Percentiles rank a stretch among this genome's conserved stretches.
phyloP scores from a whole-genome alignment of 2,113 vertebrate genomes.

The Halcyon senegalensis region DNA sequence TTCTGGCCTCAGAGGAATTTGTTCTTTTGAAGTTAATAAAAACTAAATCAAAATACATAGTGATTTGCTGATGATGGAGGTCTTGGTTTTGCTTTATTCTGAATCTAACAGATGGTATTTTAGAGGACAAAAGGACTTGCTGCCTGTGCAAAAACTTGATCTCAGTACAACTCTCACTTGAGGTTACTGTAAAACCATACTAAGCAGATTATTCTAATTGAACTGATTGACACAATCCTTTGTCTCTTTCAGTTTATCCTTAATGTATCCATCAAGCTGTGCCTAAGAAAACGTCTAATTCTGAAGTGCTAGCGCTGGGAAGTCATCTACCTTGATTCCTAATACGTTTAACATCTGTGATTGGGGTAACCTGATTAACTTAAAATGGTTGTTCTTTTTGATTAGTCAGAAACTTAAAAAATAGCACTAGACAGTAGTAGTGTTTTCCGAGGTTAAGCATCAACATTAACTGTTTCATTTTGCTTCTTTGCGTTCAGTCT shows the following conservation, averaged over 20 bases:
- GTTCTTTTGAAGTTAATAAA: constrained; percentile 9
- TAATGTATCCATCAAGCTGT: neutral
- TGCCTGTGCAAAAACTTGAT: constrained; percentile 41
- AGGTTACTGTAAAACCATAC: constrained; percentile 11
- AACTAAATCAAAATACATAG: neutral
- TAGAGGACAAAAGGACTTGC: constrained; percentile 19
- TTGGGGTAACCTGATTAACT: neutral
- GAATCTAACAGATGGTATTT: constrained; percentile 40
- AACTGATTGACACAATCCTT: neutral
- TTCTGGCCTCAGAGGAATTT: neutral
- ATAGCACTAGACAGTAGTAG: neutral
- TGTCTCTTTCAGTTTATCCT: neutral
- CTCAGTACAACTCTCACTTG: neutral
- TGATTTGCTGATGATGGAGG: neutral
- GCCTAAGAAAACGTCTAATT: neutral
- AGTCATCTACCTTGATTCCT: neutral
- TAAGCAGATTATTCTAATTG: constrained; percentile 25
- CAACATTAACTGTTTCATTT: neutral
- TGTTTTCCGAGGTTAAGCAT: neutral
- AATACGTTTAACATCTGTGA: neutral
- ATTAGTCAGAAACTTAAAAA: neutral
- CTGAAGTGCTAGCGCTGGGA: neutral
- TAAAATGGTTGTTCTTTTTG: neutral
- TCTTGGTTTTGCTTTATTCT: neutral
- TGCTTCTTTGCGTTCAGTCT: neutral